phyloP scores from a whole-genome alignment of 1,140 invertebrate genomes.

The Phymorhynchus buccinoides region DNA sequence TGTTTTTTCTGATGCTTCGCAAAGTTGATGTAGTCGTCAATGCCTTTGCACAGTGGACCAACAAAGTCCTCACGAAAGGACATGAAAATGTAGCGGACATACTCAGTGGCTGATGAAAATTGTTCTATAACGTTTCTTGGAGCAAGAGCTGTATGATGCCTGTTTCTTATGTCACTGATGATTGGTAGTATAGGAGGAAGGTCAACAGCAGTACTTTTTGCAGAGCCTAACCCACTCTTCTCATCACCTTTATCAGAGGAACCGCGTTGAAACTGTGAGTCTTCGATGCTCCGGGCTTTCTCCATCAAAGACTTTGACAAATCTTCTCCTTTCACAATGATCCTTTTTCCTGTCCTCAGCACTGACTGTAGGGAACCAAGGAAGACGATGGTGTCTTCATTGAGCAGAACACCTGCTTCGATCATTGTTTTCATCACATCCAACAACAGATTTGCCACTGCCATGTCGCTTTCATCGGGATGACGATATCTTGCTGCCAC shows the following conservation, averaged over 20 bases:
- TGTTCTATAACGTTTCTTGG: slow-evolving; percentile 24
- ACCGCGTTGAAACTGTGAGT: too few relatives aligned
- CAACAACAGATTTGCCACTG: neutral
- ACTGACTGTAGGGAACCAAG: neutral
- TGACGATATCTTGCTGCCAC: neutral
- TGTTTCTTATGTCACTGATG: slow-evolving; percentile 7
- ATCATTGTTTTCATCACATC: neutral
- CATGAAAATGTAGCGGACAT: slow-evolving; percentile 83
- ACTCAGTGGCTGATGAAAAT: slow-evolving; percentile 73
- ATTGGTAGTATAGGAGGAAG: neutral
- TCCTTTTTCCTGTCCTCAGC: neutral
- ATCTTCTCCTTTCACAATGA: neutral
- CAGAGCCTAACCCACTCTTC: neutral
- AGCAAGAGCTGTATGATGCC: neutral
- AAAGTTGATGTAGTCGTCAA: slow-evolving; percentile 47
- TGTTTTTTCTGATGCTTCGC: neutral
- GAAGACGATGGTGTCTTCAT: neutral
- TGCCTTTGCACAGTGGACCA: slow-evolving; percentile 66
- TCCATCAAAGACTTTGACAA: neutral
- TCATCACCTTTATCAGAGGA: too few relatives aligned
- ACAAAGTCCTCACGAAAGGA: slow-evolving; percentile 81
- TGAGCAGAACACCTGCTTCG: neutral
- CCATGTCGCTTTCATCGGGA: neutral
- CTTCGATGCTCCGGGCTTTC: neutral
- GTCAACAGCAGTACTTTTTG: neutral